phyloP scores from a whole-genome alignment of 2,888 invertebrate genomes.

The Drosophila algonquin region DNA sequence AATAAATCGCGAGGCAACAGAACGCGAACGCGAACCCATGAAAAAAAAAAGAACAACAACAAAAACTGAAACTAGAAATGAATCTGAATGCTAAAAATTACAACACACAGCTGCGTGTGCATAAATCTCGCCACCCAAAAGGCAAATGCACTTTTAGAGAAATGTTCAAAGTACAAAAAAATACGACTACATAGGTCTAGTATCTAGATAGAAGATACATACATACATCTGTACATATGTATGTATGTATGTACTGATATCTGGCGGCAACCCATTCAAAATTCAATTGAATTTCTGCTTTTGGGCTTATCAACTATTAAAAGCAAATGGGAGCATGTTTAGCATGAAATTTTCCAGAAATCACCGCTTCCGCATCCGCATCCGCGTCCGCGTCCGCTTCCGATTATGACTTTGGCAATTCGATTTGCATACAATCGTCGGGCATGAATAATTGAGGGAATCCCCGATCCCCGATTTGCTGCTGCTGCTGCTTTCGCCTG shows the following conservation, averaged over 20 bases:
- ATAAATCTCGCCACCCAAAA: slow-evolving; percentile 60
- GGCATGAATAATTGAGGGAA: slow-evolving; percentile 71
- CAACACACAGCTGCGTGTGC: slow-evolving; percentile 78
- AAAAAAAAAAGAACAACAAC: slow-evolving; percentile 1
- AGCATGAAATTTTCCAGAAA: slow-evolving; percentile 69
- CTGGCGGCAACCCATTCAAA: slow-evolving; percentile 52
- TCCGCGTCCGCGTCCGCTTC: slow-evolving; percentile 32
- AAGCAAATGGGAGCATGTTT: slow-evolving; percentile 74
- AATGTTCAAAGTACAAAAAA: slow-evolving; percentile 43
- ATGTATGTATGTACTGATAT: not conserved
- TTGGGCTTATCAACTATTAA: slow-evolving; percentile 75
- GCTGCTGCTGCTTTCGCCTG: slow-evolving; percentile 51
- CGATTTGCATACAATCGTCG: slow-evolving; percentile 73
- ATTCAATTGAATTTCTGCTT: slow-evolving; percentile 56
- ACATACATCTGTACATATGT: slow-evolving; percentile 9
- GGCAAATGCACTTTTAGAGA: slow-evolving; percentile 58
- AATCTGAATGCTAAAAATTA: slow-evolving; percentile 71
- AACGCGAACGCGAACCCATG: slow-evolving; percentile 18
- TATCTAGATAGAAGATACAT: slow-evolving; percentile 17
- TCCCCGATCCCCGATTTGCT: slow-evolving; percentile 43
- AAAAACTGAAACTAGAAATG: slow-evolving; percentile 26
- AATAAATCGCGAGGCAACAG: slow-evolving; percentile 66
- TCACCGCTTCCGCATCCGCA: slow-evolving; percentile 34
- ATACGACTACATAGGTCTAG: not conserved
- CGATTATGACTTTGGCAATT: slow-evolving; percentile 72